Percentiles rank a stretch among this genome's conserved stretches.
phyloP scores from a whole-genome alignment of 2,113 vertebrate species.

The Strigops habroptila region DNA sequence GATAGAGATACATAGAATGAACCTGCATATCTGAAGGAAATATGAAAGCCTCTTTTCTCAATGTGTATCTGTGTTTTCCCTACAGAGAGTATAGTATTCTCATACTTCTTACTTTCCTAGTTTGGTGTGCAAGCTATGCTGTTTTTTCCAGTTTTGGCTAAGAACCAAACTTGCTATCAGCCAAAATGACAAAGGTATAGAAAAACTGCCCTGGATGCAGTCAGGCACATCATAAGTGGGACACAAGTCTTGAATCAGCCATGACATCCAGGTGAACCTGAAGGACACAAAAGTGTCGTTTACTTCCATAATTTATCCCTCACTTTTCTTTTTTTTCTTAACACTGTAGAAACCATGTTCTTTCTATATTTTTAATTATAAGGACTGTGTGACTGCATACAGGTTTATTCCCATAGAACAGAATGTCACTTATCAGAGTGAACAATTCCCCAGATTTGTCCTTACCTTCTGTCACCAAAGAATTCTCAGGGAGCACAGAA shows the following conservation, averaged over 20 bases:
- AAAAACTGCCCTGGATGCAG: background rate
- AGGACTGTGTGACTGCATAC: background rate
- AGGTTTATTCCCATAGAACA: background rate
- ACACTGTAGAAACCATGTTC: background rate
- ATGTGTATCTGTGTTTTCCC: background rate
- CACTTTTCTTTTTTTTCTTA: background rate
- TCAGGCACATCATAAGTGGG: background rate
- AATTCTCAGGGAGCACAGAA: background rate
- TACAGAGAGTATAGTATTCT: background rate
- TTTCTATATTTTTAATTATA: background rate
- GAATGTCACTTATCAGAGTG: background rate
- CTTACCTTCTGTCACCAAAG: background rate
- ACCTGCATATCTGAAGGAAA: background rate
- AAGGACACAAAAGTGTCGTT: background rate
- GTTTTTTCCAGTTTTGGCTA: background rate
- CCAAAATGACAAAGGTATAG: background rate
- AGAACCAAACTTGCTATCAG: background rate
- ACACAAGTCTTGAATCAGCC: background rate
- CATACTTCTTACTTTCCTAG: background rate
- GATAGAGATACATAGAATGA: background rate
- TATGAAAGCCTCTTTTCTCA: background rate
- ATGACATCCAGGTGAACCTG: background rate
- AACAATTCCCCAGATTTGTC: background rate
- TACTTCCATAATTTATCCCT: background rate
- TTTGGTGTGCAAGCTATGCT: background rate